These are phyloP conservation scores for Coptodon bakossiorum DNA, from an alignment of 2,113 vertebrate species.

Conservation along the genomic window DNA sequence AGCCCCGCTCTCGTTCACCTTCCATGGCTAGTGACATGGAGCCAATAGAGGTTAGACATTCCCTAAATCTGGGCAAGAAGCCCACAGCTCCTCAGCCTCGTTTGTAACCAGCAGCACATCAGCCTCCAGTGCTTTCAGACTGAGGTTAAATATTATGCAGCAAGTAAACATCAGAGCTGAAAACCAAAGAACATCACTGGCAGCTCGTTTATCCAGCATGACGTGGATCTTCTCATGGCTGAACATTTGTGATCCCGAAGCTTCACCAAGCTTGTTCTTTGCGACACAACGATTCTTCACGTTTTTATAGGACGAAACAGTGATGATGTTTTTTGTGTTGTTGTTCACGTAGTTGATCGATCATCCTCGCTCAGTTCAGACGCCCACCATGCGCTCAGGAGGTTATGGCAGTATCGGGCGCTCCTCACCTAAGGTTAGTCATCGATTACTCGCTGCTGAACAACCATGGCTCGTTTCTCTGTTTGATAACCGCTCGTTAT, in stretches of 20 bases:
- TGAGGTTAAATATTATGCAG: neutral
- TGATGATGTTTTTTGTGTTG: neutral
- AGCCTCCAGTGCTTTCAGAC: neutral
- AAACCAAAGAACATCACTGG: too few species aligned
- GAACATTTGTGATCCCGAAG: neutral
- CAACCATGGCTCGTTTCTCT: neutral
- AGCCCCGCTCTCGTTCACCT: constrained; percentile 84
- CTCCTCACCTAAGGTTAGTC: constrained; percentile 79
- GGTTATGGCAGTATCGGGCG: constrained; percentile 82
- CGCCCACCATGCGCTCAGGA: constrained; percentile 84
- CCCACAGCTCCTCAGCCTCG: neutral
- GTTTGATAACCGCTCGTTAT: neutral
- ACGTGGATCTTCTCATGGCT: neutral
- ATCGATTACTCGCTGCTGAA: neutral
- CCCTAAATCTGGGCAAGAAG: neutral
- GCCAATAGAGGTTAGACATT: constrained; percentile 79
- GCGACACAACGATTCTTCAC: neutral
- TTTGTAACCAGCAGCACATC: neutral
- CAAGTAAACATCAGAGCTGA: neutral
- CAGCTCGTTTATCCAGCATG: rapidly evolving
- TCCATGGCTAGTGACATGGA: constrained; percentile 88
- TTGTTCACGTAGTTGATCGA: constrained; percentile 76
- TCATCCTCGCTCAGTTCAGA: constrained; percentile 79
- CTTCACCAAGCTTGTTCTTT: neutral
- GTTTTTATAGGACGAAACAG: rapidly evolving